phyloP scores from a whole-genome alignment of 2,888 invertebrate genomes.

The Strigamia maritima region DNA sequence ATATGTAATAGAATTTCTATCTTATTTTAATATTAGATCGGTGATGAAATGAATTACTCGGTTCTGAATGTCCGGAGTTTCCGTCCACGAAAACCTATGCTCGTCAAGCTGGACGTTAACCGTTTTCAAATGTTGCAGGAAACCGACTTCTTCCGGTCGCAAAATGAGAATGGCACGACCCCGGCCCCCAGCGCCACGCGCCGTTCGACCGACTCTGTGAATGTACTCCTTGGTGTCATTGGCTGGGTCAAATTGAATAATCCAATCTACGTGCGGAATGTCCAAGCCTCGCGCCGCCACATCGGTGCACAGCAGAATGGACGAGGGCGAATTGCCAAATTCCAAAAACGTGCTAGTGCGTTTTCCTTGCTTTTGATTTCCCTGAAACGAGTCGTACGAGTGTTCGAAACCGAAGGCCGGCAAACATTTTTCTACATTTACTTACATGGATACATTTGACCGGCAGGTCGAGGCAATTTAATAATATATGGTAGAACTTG shows the following conservation, averaged over 20 bases:
- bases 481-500: constrained; percentile 89
- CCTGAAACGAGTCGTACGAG: no score
- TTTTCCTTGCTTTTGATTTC: constrained; percentile 96
- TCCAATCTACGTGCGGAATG: constrained; percentile 98
- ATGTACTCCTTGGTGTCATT: constrained; percentile 99
- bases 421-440: no score
- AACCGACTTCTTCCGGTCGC: constrained; percentile 91
- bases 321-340: constrained; percentile 91
- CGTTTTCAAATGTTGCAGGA: constrained; percentile 86
- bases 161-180: constrained; percentile 91
- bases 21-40: neutral
- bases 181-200: constrained; percentile 85
- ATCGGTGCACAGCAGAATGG: constrained; percentile 93
- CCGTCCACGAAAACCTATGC: constrained; percentile 96
- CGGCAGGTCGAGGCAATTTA: constrained; percentile 95
- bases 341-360: constrained; percentile 93
- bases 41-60: constrained; percentile 71
- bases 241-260: constrained; percentile 98
- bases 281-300: constrained; percentile 95
- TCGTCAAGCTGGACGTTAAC: constrained; percentile 93
- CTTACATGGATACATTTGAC: constrained; percentile 93
- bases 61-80: constrained; percentile 92
- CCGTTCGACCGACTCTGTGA: constrained; percentile 95
- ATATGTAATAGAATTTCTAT: neutral
- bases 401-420: no score